Evolutionary conservation across 30 jellyfish, hydroid and myxozoan genomes (phyloP).

Genomic region (Hydractinia echinata): DNA sequence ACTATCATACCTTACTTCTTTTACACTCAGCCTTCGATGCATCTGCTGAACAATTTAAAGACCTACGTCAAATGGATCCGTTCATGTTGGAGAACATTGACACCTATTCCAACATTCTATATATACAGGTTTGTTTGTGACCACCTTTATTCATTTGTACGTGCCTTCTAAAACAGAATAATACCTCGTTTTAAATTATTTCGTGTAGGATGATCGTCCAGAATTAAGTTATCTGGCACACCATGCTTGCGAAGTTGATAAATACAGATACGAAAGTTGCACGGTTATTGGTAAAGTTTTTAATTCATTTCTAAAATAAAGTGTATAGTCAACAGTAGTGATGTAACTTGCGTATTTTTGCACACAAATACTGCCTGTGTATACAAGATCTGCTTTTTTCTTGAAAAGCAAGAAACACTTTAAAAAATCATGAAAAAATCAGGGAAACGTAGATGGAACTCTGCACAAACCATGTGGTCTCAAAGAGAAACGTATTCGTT

Average conservation of each 20-base stretch:
- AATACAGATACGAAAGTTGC: constrained; percentile 84
- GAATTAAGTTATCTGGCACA: constrained; percentile 88
- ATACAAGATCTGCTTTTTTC: too few species aligned
- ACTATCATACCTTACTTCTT: too few species aligned
- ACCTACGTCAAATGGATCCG: constrained; percentile 65
- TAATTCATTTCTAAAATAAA: background rate
- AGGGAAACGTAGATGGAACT: too few species aligned
- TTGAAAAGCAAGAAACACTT: too few species aligned
- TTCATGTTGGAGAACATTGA: constrained; percentile 78
- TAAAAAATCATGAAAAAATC: too few species aligned
- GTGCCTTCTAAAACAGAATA: background rate
- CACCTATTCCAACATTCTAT: constrained; percentile 79
- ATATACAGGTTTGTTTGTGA: constrained; percentile 60
- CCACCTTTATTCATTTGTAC: background rate
- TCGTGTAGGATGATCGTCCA: constrained; percentile 63
- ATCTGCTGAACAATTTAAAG: constrained; percentile 68
- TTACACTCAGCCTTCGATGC: constrained; percentile 49
- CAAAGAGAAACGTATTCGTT: too few species aligned
- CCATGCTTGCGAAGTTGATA: constrained; percentile 76
- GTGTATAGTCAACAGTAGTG: too few species aligned
- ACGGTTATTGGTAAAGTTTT: constrained; percentile 75
- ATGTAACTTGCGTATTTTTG: too few species aligned
- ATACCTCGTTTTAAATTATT: background rate
- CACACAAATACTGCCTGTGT: too few species aligned
- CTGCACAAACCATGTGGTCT: too few species aligned